A percentile compares a stretch with the other conserved stretches of the same genome.
Evolutionary conservation across 2,797 vertebrate genomes (phyloP).

Genomic region (Pangasius sanitwongsei): DNA sequence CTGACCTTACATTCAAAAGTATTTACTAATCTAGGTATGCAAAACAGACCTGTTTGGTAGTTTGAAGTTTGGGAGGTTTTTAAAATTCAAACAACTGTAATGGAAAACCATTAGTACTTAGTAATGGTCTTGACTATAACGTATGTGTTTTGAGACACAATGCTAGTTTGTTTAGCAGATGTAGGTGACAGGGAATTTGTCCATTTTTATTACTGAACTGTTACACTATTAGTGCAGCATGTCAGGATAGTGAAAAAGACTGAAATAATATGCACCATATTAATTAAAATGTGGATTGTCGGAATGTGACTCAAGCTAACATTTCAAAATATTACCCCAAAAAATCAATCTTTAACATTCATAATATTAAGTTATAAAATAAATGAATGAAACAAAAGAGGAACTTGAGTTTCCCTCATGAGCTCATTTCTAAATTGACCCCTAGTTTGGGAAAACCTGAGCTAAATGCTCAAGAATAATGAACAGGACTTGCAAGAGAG

Average conservation of each 20-base stretch:
- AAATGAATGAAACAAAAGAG: not conserved
- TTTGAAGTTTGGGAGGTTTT: not conserved
- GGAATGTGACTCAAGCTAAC: not conserved
- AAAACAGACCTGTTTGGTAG: not conserved
- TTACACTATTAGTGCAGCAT: not conserved
- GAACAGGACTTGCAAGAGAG: not conserved
- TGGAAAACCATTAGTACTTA: not conserved
- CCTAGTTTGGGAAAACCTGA: not conserved
- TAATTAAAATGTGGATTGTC: not conserved
- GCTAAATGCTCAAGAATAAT: not conserved
- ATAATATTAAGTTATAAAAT: not conserved
- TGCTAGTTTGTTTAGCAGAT: not conserved
- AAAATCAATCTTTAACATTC: not conserved
- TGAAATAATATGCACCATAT: not conserved
- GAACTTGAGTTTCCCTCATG: not conserved
- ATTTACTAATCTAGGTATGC: not conserved
- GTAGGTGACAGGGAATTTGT: not conserved
- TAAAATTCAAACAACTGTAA: not conserved
- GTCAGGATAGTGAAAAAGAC: not conserved
- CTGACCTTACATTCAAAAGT: not conserved
- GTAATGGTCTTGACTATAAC: not conserved
- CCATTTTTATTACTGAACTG: not conserved
- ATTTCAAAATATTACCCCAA: not conserved
- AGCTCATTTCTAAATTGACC: not conserved
- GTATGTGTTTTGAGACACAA: not conserved